Base-by-base conservation (phyloP, 2,113 vertebrate species). In the Plotosus lineatus region DNA sequence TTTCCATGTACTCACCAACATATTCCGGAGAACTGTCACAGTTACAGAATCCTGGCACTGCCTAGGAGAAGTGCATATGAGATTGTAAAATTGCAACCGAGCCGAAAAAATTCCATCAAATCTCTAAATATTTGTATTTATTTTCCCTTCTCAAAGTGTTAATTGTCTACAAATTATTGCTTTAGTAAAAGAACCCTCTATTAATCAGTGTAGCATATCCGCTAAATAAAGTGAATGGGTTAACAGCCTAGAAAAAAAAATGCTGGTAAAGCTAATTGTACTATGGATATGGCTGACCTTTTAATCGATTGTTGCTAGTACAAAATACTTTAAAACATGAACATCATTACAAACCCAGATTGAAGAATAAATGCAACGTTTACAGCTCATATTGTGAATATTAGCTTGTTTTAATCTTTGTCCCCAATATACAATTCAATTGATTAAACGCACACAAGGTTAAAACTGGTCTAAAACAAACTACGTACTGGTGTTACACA, bases 11-110 rank as follows among this genome's bases (percentile, higher is more conserved):
- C 85, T 78, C 65, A 87, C 85, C 81, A 84, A 23, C 48, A 85
- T 80, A 19, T 79, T 60, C 81, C 85, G 83, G 60, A 85, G 85
- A 75, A 87, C 65, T 8, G 81, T 87, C 78, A 87, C 48, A 38
- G 83, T 83, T 26, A 87, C 42, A 46, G 85, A 87, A 19, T 85
- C 85, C 78, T 75, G 78, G 61, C 83, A 85, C 36, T 87, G 78
- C 53, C 85, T 87, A 44, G 36, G 40, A 31, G 33, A 28, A 51
- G 31, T 80, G 17, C 50, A 80, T 6, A 76, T 19, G 19, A 44
- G 17, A n/a, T 75, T 75, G 38, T 50, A 55, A 60, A 75, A 36
- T 66, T 66, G 36, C 63, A 46, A 44, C 23, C 26, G 36, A 26
- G 4, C 65, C 44, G 23, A 1, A 31, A 31, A 38, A 1, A 38